These are phyloP conservation scores for Erebia epiphron DNA, from an alignment of 2,888 invertebrate genomes.

Conservation along the genomic window DNA sequence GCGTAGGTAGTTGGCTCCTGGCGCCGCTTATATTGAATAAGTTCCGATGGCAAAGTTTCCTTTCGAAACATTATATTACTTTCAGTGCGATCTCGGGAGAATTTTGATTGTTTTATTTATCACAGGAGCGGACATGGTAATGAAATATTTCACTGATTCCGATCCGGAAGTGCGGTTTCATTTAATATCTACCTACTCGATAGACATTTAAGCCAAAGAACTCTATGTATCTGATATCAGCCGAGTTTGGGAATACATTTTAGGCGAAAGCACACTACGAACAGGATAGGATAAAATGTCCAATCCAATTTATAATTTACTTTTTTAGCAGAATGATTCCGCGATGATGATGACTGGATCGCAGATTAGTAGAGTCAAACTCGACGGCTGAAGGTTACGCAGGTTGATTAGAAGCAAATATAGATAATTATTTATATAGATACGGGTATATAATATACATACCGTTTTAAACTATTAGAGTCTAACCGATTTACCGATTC, in stretches of 20 bases:
- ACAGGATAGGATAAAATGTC: no score
- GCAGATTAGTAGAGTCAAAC: no score
- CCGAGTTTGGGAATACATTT: background rate
- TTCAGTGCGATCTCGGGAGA: constrained; percentile 62
- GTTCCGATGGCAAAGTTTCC: constrained; percentile 74
- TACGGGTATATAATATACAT: no score
- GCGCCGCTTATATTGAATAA: constrained; percentile 75
- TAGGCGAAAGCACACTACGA: no score
- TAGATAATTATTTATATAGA: no score
- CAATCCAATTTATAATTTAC: no score
- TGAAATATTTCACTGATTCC: constrained; percentile 33
- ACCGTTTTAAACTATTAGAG: no score
- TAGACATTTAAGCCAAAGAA: background rate
- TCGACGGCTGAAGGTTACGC: no score
- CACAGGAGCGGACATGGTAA: constrained; percentile 45
- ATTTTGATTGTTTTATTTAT: constrained; percentile 75
- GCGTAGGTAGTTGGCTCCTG: constrained; percentile 49
- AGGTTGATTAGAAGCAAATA: no score
- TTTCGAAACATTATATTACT: constrained; percentile 77
- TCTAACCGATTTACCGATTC: no score
- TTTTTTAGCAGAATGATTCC: no score
- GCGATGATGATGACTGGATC: no score
- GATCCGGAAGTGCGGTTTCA: constrained; percentile 3
- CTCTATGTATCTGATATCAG: background rate
- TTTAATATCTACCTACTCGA: background rate